Conservation (phyloP, 2,797 vertebrate genomes). For the Oryzias dopingdopingensis region DNA sequence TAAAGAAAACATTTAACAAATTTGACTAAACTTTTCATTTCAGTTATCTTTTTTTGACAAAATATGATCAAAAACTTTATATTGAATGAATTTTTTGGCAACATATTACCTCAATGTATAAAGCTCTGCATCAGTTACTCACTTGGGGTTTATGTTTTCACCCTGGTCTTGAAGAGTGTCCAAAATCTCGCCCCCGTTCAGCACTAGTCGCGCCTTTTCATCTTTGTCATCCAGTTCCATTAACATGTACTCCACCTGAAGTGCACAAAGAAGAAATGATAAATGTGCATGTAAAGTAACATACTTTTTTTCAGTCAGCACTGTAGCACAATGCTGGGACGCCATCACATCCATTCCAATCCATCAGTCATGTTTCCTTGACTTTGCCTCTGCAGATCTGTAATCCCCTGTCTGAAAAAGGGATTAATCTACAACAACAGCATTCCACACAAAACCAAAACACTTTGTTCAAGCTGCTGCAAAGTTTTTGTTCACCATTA, state of each 20-base stretch:
- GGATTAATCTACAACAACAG: conserved; percentile 79
- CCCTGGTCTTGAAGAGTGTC: conserved; percentile 91
- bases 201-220: conserved; percentile 85
- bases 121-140: conserved; percentile 62
- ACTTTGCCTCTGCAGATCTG: conserved; percentile 54
- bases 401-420: conserved; percentile 65
- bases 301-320: neutral
- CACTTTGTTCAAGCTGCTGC: conserved; percentile 45
- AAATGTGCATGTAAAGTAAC: neutral
- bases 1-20: too few species aligned
- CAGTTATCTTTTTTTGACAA: too few species aligned
- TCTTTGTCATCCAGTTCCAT: conserved; percentile 89
- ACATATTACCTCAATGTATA: neutral
- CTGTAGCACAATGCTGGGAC: conserved; percentile 22
- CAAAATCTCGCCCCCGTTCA: conserved; percentile 85
- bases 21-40: too few species aligned
- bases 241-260: conserved; percentile 97
- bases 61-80: too few species aligned
- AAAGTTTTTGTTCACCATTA: conserved; percentile 29
- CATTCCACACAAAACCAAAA: conserved; percentile 74
- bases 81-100: neutral
- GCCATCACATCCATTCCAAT: conserved; percentile 63
- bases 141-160: conserved; percentile 95
- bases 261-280: conserved; percentile 7
- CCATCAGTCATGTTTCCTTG: conserved; percentile 65